A percentile compares a stretch with the other conserved stretches of the same genome.
Evolutionary conservation across 2,797 vertebrate species (phyloP).

Genomic region (Ibycter americanus): DNA sequence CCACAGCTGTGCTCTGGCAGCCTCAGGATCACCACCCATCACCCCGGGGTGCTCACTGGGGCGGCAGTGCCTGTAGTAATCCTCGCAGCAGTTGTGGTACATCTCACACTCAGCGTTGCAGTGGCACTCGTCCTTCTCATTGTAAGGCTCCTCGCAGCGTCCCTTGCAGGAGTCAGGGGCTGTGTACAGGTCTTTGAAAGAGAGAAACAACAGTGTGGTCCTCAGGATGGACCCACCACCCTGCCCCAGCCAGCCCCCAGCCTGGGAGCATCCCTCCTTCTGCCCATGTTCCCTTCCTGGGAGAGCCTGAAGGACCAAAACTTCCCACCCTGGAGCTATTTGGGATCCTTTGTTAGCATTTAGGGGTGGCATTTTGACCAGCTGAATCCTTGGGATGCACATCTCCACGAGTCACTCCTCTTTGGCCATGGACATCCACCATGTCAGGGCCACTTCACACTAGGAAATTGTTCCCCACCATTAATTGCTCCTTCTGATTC

Average conservation of each 20-base stretch:
- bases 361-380: neutral
- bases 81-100: constrained; percentile 64
- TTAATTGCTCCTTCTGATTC: neutral
- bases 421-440: fast-evolving
- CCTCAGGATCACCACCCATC: neutral
- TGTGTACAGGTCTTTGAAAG: constrained; percentile 52
- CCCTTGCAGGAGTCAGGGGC: constrained; percentile 69
- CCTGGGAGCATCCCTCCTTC: fast-evolving
- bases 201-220: neutral
- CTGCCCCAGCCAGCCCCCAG: fast-evolving
- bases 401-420: neutral
- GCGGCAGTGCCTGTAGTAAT: constrained; percentile 46
- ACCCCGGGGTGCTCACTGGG: neutral
- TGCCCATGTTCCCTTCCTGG: fast-evolving
- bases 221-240: neutral
- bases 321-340: neutral
- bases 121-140: constrained; percentile 64
- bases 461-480: neutral
- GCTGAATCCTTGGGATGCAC: neutral
- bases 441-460: neutral
- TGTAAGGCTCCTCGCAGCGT: constrained; percentile 70
- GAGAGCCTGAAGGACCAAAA: neutral
- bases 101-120: constrained; percentile 63
- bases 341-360: neutral
- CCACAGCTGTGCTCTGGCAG: neutral